A percentile compares a stretch with the other conserved stretches of the same genome.
These are phyloP conservation scores for Calliphora vicina DNA, from an alignment of 1,140 invertebrate species.

Conservation along the genomic window DNA sequence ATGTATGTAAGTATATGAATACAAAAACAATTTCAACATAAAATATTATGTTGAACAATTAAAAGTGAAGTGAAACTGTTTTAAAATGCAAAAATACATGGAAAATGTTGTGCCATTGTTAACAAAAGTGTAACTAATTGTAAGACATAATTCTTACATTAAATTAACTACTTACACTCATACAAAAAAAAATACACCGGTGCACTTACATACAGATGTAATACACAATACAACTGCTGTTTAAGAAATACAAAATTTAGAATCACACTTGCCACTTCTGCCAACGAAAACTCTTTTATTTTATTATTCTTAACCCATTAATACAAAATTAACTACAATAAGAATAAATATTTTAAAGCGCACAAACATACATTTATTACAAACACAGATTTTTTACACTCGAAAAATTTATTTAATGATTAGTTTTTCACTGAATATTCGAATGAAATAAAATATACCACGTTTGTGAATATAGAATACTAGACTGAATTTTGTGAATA, in stretches of 20 bases:
- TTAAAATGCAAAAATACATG: neutral
- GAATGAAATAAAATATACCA: no score
- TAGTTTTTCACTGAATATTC: no score
- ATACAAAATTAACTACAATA: conserved; percentile 26
- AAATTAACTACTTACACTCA: conserved; percentile 22
- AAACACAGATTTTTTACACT: neutral
- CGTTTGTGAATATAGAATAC: no score
- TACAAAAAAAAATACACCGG: neutral
- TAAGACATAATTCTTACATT: conserved; percentile 35
- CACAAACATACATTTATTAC: neutral
- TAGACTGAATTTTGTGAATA: no score
- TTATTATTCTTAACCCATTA: conserved; percentile 28
- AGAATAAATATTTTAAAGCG: neutral
- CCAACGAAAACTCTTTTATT: neutral
- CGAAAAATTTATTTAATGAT: neutral
- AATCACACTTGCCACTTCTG: neutral
- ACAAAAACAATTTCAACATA: neutral
- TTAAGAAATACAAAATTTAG: neutral
- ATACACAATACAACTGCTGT: neutral
- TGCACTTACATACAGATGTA: neutral
- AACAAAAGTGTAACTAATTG: conserved; percentile 34
- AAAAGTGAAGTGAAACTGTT: neutral
- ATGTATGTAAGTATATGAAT: no score
- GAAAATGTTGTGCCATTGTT: conserved; percentile 12
- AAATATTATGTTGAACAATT: neutral